Conservation (phyloP, 2,888 invertebrate genomes). For the Apantesis nais region DNA sequence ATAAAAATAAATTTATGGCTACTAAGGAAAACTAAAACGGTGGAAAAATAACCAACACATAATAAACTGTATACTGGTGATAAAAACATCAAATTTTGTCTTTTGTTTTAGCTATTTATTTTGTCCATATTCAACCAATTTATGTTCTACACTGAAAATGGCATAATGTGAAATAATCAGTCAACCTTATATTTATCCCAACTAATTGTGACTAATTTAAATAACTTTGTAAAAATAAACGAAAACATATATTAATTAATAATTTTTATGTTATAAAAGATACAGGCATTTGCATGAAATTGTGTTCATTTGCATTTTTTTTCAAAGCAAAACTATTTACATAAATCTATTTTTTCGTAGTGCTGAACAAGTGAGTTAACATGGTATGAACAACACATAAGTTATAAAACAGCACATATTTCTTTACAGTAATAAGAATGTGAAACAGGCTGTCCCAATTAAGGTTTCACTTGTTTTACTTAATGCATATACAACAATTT, state of each 20-base stretch:
- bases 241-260: conserved; percentile 40
- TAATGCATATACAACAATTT: conserved; percentile 66
- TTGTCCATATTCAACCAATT: conserved; percentile 37
- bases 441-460: conserved; percentile 57
- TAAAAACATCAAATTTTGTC: conserved; percentile 35
- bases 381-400: conserved; percentile 55
- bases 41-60: conserved; percentile 25
- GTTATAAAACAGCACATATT: conserved; percentile 60
- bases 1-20: conserved; percentile 38
- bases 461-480: conserved; percentile 41
- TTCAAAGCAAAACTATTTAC: conserved; percentile 76
- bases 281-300: conserved; percentile 56
- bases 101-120: conserved; percentile 44
- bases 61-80: conserved; percentile 24
- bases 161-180: conserved; percentile 44
- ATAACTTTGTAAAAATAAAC: conserved; percentile 24
- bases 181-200: conserved; percentile 41
- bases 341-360: conserved; percentile 72
- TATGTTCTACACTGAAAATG: conserved; percentile 26
- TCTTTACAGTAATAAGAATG: conserved; percentile 63
- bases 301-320: conserved; percentile 47
- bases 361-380: conserved; percentile 64
- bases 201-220: conserved; percentile 44
- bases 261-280: conserved; percentile 37
- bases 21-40: conserved; percentile 29